Base-by-base conservation (phyloP, 1,140 invertebrate species). In the Hylaeus volcanicus region DNA sequence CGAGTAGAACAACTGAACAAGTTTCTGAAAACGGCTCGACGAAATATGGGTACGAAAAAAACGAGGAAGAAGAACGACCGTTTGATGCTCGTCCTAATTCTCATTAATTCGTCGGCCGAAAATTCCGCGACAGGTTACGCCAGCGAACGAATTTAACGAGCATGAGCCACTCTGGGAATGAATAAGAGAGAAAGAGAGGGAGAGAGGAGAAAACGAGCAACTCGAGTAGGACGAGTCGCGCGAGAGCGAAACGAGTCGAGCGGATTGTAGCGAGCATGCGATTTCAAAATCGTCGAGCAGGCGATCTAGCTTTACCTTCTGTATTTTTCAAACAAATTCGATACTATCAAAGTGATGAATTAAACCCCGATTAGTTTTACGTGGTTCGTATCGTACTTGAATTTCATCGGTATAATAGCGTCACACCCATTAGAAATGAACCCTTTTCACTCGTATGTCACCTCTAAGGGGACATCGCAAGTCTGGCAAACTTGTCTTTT, bases 111-210 rank as follows among this genome's bases (percentile, higher is more conserved):
- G 39, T 8, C 41, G 58, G 11, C 8, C 70, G 60, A 79, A 78
- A 63, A 79, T 79, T 79, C 77, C 77, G 77, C 81, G 77, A 69
- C 65, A 41, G 56, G 55, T 68, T 82, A 73, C 77, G 68, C 77
- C 61, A 79, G 53, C 77, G 61, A 45, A 15, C 37, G 37, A 60
- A 84, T 82, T 77, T 82, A 82, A 84, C 74, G 80, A 63, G 41
- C 58, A 70, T 6, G 48, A 60, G 45, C 6, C 71, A 15, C 14
- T 39, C 45, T 37, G 39, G 26, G 8, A 12, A 63, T 3, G 6
- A 45, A 1, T 2, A 15, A 2, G 14, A 55, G 11, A 1, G 56
- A 63, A 58, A 41, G 45, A 2, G 14, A 55, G 11, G 1, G 58
- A 63, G 58, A 66, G 37, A 41, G 45, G 43, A 51, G 53, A 69